A percentile compares a stretch with the other conserved stretches of the same genome.
phyloP scores from a whole-genome alignment of 2,113 vertebrate species.

The Alces alces region DNA sequence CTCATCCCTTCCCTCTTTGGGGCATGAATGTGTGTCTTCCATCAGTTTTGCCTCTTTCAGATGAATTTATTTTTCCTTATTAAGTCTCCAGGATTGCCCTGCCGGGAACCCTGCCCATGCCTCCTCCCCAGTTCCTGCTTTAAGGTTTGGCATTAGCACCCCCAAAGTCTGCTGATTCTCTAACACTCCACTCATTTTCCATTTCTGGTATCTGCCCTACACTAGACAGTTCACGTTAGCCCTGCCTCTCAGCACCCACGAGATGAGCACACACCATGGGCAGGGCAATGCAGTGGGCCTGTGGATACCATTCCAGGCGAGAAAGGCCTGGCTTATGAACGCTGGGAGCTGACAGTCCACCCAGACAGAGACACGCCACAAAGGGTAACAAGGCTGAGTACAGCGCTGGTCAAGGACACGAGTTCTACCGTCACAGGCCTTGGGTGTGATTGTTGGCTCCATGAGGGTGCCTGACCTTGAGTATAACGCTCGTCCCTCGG shows the following conservation, averaged over 20 bases:
- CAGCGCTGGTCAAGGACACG: background rate
- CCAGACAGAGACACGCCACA: background rate
- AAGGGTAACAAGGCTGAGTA: background rate
- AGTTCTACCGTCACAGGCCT: background rate
- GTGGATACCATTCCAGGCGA: fast-evolving
- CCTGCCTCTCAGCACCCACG: background rate
- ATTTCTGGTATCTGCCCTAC: background rate
- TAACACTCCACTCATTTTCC: background rate
- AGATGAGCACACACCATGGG: fast-evolving
- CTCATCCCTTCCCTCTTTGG: background rate
- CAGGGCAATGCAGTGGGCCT: fast-evolving
- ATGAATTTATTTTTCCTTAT: background rate
- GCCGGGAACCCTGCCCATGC: background rate
- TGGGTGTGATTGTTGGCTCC: background rate
- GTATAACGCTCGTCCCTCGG: background rate
- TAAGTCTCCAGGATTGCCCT: background rate
- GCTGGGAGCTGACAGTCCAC: background rate
- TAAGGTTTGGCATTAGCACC: background rate
- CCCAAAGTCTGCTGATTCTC: background rate
- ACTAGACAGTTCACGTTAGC: background rate
- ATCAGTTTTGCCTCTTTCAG: background rate
- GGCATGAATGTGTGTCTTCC: background rate
- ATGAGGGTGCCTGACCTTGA: background rate
- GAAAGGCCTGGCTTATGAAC: background rate
- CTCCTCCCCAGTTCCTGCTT: background rate